Percentiles rank a stretch among this genome's conserved stretches.
Conservation (phyloP, 2,113 vertebrate species). For the Alligator sinensis region DNA sequence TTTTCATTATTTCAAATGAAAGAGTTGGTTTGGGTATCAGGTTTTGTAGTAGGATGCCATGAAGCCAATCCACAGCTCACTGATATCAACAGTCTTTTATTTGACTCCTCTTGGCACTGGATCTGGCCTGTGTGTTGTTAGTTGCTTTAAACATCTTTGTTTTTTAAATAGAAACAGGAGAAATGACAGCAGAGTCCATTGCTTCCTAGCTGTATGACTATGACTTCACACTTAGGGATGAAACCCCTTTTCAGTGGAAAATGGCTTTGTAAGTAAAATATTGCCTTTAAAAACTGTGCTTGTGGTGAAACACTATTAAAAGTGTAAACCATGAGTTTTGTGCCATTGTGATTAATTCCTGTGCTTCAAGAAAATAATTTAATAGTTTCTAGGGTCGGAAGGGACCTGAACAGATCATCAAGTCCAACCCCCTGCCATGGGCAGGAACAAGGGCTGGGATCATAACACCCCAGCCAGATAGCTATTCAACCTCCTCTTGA, state of each 20-base stretch:
- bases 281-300: background rate
- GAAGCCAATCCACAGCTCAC: background rate
- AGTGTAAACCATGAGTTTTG: background rate
- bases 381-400: too few species aligned
- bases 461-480: too few species aligned
- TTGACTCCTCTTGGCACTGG: background rate
- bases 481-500: too few species aligned
- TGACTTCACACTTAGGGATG: background rate
- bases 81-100: background rate
- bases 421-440: too few species aligned
- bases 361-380: background rate
- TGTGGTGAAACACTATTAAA: background rate
- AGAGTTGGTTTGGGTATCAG: background rate
- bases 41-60: background rate
- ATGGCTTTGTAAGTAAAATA: background rate
- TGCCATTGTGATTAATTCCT: background rate
- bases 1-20: background rate
- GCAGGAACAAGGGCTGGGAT: too few species aligned
- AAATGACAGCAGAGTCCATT: background rate
- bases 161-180: background rate
- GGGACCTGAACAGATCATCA: too few species aligned
- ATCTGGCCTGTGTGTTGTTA: background rate
- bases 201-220: background rate
- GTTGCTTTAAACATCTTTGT: background rate
- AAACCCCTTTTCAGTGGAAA: background rate